Evolutionary conservation across 2,113 vertebrate genomes (phyloP).

Genomic region (Pluvianellus socialis): DNA sequence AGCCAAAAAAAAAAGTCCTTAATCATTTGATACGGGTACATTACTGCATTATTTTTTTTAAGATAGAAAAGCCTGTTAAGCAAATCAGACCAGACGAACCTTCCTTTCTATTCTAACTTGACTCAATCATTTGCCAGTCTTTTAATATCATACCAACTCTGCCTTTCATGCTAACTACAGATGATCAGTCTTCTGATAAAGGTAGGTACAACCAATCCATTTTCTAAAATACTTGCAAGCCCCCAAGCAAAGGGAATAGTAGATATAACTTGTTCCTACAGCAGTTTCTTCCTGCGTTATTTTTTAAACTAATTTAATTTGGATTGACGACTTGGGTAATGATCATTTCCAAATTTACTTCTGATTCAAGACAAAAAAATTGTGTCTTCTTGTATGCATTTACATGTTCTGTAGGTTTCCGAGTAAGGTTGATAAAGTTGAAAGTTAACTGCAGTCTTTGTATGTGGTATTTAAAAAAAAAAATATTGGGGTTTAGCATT

Average conservation of each 20-base stretch:
- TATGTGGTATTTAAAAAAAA: not conserved
- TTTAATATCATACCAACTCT: slow-evolving; percentile 70
- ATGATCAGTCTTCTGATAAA: slow-evolving; percentile 90
- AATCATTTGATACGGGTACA: not conserved
- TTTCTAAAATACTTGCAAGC: not conserved
- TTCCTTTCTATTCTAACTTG: not conserved
- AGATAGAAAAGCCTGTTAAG: not conserved
- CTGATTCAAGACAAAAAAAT: not conserved
- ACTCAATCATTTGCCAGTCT: not conserved
- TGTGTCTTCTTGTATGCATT: not conserved
- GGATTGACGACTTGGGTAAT: not conserved
- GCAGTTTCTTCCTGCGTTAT: not conserved
- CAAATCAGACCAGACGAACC: not conserved
- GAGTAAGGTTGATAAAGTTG: not conserved
- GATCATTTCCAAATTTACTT: not conserved
- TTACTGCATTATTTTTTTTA: not conserved
- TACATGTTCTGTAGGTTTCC: not conserved
- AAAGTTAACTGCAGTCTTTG: not conserved
- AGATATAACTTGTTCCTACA: not conserved
- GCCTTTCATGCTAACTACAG: slow-evolving; percentile 86
- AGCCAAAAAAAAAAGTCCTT: not conserved
- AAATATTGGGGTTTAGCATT: not conserved
- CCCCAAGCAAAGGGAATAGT: not conserved
- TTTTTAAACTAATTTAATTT: not conserved
- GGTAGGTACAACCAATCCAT: slow-evolving; percentile 75